Base-by-base conservation (phyloP, 2,797 vertebrate species). In the Gorsachius magnificus region DNA sequence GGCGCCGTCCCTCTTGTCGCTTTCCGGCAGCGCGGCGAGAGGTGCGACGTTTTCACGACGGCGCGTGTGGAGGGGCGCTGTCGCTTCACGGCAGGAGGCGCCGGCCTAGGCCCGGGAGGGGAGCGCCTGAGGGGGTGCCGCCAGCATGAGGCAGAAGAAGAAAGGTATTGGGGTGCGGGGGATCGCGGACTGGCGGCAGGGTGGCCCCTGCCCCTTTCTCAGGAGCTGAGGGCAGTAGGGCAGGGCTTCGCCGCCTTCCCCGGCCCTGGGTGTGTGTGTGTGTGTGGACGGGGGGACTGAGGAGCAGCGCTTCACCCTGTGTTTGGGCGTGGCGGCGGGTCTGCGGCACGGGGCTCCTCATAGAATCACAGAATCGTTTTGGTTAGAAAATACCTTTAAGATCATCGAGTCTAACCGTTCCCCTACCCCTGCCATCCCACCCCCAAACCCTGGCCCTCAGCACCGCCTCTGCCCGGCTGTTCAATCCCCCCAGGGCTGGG, bases 131-230 rank as follows among this genome's bases (percentile, higher is more conserved):
- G 63, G 25, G 5, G 24, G 0, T 5, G 9, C 8, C 1, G 76
- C 3, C 56, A 9, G 7, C 64, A 96, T 96, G 95, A 68, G 31
- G 90, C 95, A 94, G 33, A 96, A 93, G 35, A 82, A 25, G 51
- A 94, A 58, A 90, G 93, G 95, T 95, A 43, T 1, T 6, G 26
- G 25, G 7, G 29, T 2, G 15, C 1, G 13, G 31, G 18, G 18
- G 16, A 5, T 8, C 1, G 13, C 6, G 3, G 36, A 14, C 9
- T 48, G 63, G 61, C 5, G 20, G 45, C 22, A 31, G 12, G 21
- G 25, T 19, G 31, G 22, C 1, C 3, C 2, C 35, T 54, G 16
- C 9, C 3, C 7, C 26, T 26, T 24, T 35, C 21, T 4, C 17
- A 2, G 56, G 22, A 25, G 63, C 28, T 21, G 26, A 20, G 61